Conservation (phyloP, 2,888 invertebrate species). For the Cryptops parisi region DNA sequence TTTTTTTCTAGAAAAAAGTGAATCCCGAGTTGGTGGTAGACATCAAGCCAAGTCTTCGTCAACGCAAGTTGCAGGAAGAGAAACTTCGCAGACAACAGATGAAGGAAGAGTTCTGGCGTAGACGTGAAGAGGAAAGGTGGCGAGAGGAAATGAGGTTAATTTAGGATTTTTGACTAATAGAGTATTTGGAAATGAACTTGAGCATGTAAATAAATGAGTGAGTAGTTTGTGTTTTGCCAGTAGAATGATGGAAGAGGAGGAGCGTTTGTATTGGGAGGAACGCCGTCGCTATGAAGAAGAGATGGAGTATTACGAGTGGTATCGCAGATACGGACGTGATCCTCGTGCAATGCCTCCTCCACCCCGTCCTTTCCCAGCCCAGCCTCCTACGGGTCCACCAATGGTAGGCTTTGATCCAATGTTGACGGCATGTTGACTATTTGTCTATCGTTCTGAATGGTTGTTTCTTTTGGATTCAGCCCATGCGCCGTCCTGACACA, state of each 20-base stretch:
- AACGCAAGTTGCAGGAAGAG: constrained; percentile 50
- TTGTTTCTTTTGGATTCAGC: constrained; percentile 8
- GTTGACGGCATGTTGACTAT: too few relatives aligned
- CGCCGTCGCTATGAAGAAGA: constrained; percentile 56
- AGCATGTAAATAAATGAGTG: constrained; percentile 1
- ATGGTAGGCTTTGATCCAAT: constrained; percentile 13
- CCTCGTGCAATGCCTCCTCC: constrained; percentile 32
- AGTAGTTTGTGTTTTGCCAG: not conserved
- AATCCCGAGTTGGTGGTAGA: constrained; percentile 90
- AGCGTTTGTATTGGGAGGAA: constrained; percentile 78
- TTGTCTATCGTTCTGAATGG: not conserved
- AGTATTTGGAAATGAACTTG: too few relatives aligned
- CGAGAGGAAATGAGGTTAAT: constrained; percentile 29
- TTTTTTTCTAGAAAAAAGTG: constrained; percentile 38
- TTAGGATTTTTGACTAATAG: too few relatives aligned
- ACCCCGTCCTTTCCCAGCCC: constrained; percentile 18
- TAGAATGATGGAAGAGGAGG: constrained; percentile 55
- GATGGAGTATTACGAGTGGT: constrained; percentile 56
- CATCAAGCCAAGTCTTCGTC: constrained; percentile 81
- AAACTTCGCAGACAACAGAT: constrained; percentile 57
- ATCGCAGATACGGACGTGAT: constrained; percentile 47
- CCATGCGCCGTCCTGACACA: constrained; percentile 64
- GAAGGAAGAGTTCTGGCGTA: constrained; percentile 42
- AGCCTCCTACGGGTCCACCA: constrained; percentile 16
- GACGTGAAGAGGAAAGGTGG: constrained; percentile 45